Percentiles rank a stretch among this genome's conserved stretches.
Conservation (phyloP, 2,113 vertebrate species). For the Mustela nigripes region DNA sequence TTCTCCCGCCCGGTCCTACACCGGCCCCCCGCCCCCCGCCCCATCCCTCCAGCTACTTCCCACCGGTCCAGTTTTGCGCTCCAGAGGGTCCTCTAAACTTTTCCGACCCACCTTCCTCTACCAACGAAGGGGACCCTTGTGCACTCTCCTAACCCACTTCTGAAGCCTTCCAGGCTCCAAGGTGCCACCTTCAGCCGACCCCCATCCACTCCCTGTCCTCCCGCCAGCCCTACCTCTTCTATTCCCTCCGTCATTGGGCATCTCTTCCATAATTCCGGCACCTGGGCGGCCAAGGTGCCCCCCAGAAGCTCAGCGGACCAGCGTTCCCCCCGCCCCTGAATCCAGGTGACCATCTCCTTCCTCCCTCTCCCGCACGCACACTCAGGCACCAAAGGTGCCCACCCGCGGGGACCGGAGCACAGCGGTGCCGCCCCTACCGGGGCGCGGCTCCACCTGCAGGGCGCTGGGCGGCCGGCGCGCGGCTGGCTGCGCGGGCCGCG, state of each 20-base stretch:
- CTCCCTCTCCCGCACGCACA: not conserved
- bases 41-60: not conserved
- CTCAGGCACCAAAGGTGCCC: slow-evolving; percentile 85
- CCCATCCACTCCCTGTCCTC: not conserved
- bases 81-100: not conserved
- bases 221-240: not conserved
- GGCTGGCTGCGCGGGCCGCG: slow-evolving; percentile 91
- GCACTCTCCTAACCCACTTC: no score
- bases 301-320: not conserved
- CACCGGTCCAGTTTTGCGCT: not conserved
- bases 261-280: not conserved
- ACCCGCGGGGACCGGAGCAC: slow-evolving; percentile 79
- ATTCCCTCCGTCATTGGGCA: accelerated
- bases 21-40: accelerated
- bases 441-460: slow-evolving; percentile 56
- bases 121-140: not conserved
- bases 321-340: no score
- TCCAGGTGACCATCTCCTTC: not conserved
- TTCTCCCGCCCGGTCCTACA: not conserved
- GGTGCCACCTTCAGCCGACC: not conserved
- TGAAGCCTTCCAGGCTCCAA: not conserved
- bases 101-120: not conserved
- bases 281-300: slow-evolving; percentile 14
- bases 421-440: not conserved
- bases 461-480: slow-evolving; percentile 72